Evolutionary conservation across 1,140 invertebrate species (phyloP).

Genomic region (Procambarus virginalis): DNA sequence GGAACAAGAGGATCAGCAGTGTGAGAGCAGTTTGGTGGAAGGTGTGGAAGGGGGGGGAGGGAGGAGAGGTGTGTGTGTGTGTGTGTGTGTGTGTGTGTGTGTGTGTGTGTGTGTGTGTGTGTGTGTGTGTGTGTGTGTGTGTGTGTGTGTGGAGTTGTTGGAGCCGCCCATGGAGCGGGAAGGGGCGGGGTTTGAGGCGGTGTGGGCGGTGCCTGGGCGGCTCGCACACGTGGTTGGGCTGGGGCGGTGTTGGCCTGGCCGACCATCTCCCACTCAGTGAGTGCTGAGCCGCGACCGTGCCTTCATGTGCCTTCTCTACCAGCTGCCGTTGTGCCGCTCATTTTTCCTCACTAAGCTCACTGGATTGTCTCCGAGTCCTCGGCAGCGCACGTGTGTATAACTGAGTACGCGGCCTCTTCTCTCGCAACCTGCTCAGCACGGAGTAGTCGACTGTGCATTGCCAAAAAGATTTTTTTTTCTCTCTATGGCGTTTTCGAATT

Average conservation of each 20-base stretch:
- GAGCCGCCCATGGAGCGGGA: no score
- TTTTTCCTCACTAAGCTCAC: background rate
- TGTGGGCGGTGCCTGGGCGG: constrained; percentile 36
- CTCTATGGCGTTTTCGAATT: no score
- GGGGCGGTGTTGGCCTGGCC: background rate
- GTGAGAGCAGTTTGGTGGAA: no score
- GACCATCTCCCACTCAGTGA: background rate
- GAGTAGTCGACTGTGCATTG: background rate
- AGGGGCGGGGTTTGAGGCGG: constrained; percentile 10
- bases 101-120: background rate
- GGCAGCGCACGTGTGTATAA: background rate
- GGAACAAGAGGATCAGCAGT: no score
- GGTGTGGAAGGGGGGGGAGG: no score
- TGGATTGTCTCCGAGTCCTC: background rate
- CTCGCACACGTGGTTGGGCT: constrained; percentile 43
- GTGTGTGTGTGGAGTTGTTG: no score
- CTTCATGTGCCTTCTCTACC: constrained; percentile 14
- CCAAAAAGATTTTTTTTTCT: background rate
- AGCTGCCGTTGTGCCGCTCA: constrained; percentile 18
- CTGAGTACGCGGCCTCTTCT: background rate
- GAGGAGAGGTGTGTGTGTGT: no score
- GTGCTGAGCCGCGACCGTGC: constrained; percentile 42
- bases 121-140: background rate
- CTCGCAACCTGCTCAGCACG: background rate
- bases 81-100: background rate